A percentile compares a stretch with the other conserved stretches of the same genome.
phyloP scores from a whole-genome alignment of 1,140 invertebrate genomes.

The Semibalanus balanoides region DNA sequence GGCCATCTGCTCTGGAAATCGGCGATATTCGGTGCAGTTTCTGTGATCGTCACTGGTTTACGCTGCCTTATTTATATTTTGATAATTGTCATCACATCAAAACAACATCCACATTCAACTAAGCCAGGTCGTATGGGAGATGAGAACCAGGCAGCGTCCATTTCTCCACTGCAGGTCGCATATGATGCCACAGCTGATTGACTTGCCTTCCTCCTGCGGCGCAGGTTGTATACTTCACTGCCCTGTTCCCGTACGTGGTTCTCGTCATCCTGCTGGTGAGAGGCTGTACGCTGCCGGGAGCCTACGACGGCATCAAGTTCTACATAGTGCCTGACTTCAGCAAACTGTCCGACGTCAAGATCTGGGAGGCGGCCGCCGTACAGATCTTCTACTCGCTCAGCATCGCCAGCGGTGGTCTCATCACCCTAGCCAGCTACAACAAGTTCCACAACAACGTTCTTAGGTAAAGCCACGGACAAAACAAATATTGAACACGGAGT shows the following conservation, averaged over 20 bases:
- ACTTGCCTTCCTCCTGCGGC: too few species aligned
- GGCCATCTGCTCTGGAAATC: too few species aligned
- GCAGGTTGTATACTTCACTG: conserved; percentile 67
- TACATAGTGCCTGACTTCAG: conserved; percentile 35
- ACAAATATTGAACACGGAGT: too few species aligned
- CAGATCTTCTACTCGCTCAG: conserved; percentile 30
- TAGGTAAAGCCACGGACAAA: conserved; percentile 25
- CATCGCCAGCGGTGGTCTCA: conserved; percentile 26
- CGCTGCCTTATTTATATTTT: too few species aligned
- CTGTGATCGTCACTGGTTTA: too few species aligned
- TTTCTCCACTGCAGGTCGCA: too few species aligned
- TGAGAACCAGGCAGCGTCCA: too few species aligned
- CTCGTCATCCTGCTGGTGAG: conserved; percentile 55
- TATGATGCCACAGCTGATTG: too few species aligned
- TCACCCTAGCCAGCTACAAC: conserved; percentile 29
- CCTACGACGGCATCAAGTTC: conserved; percentile 54
- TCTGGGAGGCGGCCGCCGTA: conserved; percentile 26
- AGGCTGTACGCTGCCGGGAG: conserved; percentile 57
- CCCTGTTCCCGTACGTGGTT: conserved; percentile 69
- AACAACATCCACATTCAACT: too few species aligned
- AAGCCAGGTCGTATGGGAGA: too few species aligned
- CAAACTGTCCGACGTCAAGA: conserved; percentile 14
- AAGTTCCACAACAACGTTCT: conserved; percentile 36
- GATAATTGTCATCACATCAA: too few species aligned
- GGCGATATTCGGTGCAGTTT: too few species aligned